Evolutionary conservation across 2,113 vertebrate species (phyloP), one percentile per base, ranked within the genome.

Genomic region (Phalacrocorax aristotelis): DNA sequence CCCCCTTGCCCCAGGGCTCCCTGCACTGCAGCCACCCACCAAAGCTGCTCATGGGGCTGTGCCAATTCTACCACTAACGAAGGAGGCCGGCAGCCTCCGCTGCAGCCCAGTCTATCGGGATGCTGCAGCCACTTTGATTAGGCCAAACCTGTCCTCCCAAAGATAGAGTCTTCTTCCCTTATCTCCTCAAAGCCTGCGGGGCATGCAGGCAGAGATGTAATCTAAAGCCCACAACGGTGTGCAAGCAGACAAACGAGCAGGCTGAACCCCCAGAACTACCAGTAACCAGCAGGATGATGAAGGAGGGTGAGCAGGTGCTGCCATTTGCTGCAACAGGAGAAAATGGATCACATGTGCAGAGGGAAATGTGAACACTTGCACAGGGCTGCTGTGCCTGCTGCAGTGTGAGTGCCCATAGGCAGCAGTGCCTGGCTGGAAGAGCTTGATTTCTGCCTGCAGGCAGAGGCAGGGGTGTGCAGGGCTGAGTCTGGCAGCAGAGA

Each of bases 11-110:
- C 49, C 1, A 2, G 23, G 13, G 29, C 5, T 74, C 30, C 26
- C 4, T 19, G 15, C 9, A 0, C 26, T 21, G 38, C 52, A 58
- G 44, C 52, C 3, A 0, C 61, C 42, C 4, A 1, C 30, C 17
- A 9, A 60, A 55, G 75, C 57, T 15, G 40, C 40, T 23, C 15
- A 8, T 2, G 2, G 1, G 4, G 52, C 62, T 13, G 22, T 16
- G 3, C 40, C 4, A 0, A 4, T 30, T 12, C 57, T 42, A 30
- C 30, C 1, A 0, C 11, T 54, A n/a, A 25, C 0, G 7, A 58
- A 51, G 55, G 51, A 26, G 34, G 29, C 34, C 13, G 2, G 20
- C 42, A 12, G 23, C 79, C 55, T 62, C 46, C 1, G 8, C 44
- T 27, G 52, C 6, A 16, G 71, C 10, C 5, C 1, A 3, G 40